Base-by-base conservation (phyloP, 2,888 invertebrate species). In the Cataglyphis albicans region DNA sequence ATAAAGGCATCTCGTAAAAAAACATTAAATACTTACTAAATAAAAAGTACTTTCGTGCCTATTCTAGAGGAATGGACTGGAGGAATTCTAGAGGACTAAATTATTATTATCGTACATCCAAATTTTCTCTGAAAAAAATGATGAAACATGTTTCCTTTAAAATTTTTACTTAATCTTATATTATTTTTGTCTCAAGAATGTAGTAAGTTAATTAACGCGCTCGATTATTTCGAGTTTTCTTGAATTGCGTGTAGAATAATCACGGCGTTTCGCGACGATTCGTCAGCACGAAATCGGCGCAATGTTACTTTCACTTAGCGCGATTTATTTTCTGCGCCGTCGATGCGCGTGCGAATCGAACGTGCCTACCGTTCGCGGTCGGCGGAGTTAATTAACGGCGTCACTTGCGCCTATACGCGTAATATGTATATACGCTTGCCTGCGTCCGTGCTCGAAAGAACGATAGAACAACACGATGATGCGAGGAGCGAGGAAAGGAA, bases 271-370 rank as follows among this genome's bases (percentile, higher is more conserved):
- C 21, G 81, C 76, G 76, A 78, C 68, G 61, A 63, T 61, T 44
- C 73, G 48, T 65, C 65, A 59, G n/a, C 57, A 55, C 61, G 48
- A 81, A 70, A 82, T 72, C 83, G 68, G 70, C 63, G 68, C 68
- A 32, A 52, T 84, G 82, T 83, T 84, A 86, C 86, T 86, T 85
- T 89, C 87, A 89, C 88, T 88, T 88, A 84, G 74, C 84, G 87
- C 87, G 86, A 83, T 87, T 87, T 86, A 89, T 87, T 89, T 88
- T 85, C 85, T 82, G 68, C 67, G 32, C 52, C 80, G 82, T 64
- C 84, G 81, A 83, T 64, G 73, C 82, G 86, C 85, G 82, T 82
- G 88, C 83, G 68, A 84, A 82, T 86, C 86, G 65, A 81, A 84
- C 68, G 82, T 70, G 81, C 63, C 81, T 70, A 9, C 59, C 32